Percentiles rank a stretch among this genome's conserved stretches.
These are phyloP conservation scores for Artemia sinica DNA, from an alignment of 2,888 invertebrate genomes.

Conservation along the genomic window DNA sequence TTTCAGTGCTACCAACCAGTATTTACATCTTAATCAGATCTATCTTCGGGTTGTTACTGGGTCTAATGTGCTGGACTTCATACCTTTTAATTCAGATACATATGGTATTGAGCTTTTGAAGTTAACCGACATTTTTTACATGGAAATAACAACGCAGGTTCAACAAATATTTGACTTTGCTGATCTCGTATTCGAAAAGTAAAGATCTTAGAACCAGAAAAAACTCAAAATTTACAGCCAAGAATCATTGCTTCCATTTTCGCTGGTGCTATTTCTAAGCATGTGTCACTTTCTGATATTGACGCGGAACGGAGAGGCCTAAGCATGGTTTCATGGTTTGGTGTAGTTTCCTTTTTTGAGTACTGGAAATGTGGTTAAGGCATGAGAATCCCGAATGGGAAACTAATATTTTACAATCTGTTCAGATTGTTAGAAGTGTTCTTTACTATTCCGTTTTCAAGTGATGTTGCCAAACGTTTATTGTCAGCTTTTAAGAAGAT, in stretches of 20 bases:
- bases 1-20: too few relatives aligned
- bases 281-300: not conserved
- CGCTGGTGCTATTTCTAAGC: not conserved
- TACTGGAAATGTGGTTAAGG: not conserved
- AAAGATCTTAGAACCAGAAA: not conserved
- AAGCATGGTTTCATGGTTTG: slow-evolving; percentile 1
- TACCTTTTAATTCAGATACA: not conserved
- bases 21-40: not conserved
- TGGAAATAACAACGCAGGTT: not conserved
- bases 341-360: slow-evolving; percentile 4
- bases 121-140: not conserved
- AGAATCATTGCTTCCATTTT: not conserved
- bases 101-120: not conserved
- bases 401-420: too few relatives aligned
- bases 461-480: too few relatives aligned
- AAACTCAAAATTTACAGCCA: not conserved
- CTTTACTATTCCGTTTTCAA: too few relatives aligned
- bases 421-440: too few relatives aligned
- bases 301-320: not conserved
- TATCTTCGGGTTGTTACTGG: not conserved
- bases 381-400: not conserved
- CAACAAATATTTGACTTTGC: not conserved
- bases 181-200: not conserved
- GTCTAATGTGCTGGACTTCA: not conserved
- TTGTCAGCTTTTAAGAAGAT: too few relatives aligned